Evolutionary conservation across 1,140 invertebrate species (phyloP), one percentile per base, ranked within the genome.

Genomic region (Orius insidiosus): DNA sequence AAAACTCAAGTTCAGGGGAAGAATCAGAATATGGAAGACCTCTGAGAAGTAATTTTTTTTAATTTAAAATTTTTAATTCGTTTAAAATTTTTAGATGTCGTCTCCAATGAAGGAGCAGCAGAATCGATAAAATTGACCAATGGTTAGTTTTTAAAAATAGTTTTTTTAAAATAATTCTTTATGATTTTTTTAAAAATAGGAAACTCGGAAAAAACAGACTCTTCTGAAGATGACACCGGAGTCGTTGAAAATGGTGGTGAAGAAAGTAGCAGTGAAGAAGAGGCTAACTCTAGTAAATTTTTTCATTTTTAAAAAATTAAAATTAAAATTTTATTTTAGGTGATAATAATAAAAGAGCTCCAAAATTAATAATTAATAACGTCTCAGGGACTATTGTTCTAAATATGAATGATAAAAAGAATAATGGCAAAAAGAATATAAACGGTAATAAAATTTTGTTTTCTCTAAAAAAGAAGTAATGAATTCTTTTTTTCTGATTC

Each of bases 21-120:
- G 24, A 24, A 24, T 24, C 24, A 4, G 24, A 24, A 3, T 24
- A 24, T 7, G 24, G 7, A 3, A 3, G 7, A 24, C 24, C 3
- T 7, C 24, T 4, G 24, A 24, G 24, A 24, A 7, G 24, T 24
- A 24, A 24, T 24, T 24, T 7, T 7, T 24, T 24, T 36, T n/a
- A 11, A 11, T 36, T 36, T 36, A 36, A 36, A 36, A 11, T 36
- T 36, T n/a, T n/a, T n/a, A n/a, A n/a, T n/a, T n/a, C n/a, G n/a
- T n/a, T n/a, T n/a, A n/a, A 36, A 36, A 36, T 11, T 36, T 36
- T 36, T 36, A n/a, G n/a, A n/a, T 36, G 14, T 11, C n/a, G 9
- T 11, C 9, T 3, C 35, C 3, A 36, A 36, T 15, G 14, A 15
- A 11, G 35, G 35, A 36, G 3, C n/a, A n/a, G 24, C 24, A 3